Evolutionary conservation across 2,888 invertebrate genomes (phyloP).

Genomic region (Philopedon plagiatum): DNA sequence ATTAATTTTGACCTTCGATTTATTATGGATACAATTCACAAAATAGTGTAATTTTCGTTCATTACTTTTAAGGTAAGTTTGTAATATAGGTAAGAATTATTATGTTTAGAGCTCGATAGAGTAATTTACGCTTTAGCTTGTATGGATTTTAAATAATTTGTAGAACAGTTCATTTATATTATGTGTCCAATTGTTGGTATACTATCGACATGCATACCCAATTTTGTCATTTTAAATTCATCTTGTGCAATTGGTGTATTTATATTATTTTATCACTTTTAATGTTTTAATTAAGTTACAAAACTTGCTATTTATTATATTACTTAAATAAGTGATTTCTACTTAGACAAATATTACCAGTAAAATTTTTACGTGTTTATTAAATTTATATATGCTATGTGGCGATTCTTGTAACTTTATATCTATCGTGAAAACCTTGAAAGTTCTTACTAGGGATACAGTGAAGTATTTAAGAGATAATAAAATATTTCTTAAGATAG

Average conservation of each 20-base stretch:
- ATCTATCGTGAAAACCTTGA: not conserved
- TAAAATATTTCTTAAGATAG: too few species aligned
- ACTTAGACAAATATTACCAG: too few species aligned
- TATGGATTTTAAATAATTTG: conserved; percentile 12
- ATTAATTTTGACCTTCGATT: too few species aligned
- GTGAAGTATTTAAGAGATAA: too few species aligned
- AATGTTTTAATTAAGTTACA: conserved; percentile 6
- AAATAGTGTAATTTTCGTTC: too few species aligned
- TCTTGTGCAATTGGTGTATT: not conserved
- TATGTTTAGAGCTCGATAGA: conserved; percentile 20
- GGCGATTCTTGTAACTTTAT: not conserved
- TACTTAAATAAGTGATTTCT: too few species aligned
- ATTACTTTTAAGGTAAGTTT: not conserved
- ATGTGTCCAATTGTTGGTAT: conserved; percentile 3
- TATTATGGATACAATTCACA: too few species aligned
- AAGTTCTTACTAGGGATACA: not conserved
- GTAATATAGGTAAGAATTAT: too few species aligned
- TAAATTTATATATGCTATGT: too few species aligned
- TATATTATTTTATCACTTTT: not conserved
- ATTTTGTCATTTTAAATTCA: not conserved
- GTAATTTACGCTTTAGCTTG: conserved; percentile 24
- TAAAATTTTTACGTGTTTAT: too few species aligned
- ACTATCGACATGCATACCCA: not conserved
- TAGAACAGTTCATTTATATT: conserved; percentile 1
- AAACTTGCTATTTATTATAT: not conserved